Evolutionary conservation across 2,888 invertebrate species (phyloP).

Genomic region (Phrixothrix hirtus): DNA sequence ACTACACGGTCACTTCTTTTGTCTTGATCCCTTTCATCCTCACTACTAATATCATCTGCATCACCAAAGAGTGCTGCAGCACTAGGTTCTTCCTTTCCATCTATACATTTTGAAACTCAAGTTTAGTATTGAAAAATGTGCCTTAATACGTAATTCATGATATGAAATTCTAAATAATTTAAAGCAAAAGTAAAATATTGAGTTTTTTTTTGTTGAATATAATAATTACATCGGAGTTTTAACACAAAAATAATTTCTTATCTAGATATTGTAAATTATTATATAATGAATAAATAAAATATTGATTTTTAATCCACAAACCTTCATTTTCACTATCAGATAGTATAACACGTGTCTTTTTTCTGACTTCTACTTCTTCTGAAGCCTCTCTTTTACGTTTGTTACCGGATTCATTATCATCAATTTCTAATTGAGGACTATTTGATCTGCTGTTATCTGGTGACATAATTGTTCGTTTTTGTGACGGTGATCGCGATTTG

Average conservation of each 20-base stretch:
- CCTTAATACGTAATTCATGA: too few relatives aligned
- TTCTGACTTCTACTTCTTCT: conserved; percentile 45
- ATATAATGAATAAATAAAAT: too few relatives aligned
- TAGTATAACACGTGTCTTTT: conserved; percentile 58
- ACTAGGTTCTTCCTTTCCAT: conserved; percentile 58
- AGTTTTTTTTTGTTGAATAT: too few relatives aligned
- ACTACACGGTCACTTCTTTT: conserved; percentile 46
- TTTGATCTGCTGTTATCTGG: conserved; percentile 45
- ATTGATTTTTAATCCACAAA: too few relatives aligned
- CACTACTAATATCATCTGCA: conserved; percentile 89
- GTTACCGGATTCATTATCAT: conserved; percentile 52
- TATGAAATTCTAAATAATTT: too few relatives aligned
- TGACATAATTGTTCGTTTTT: conserved; percentile 21
- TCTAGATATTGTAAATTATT: too few relatives aligned
- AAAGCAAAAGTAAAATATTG: too few relatives aligned
- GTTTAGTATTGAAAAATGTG: too few relatives aligned
- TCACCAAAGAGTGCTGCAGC: conserved; percentile 90
- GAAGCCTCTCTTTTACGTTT: conserved; percentile 50
- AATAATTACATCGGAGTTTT: too few relatives aligned
- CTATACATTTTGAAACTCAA: conserved; percentile 5
- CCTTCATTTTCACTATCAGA: conserved; percentile 67
- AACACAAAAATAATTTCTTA: too few relatives aligned
- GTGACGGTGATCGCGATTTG: conserved; percentile 40
- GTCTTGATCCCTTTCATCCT: conserved; percentile 68
- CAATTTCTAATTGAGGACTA: conserved; percentile 60